These are phyloP conservation scores for Hystrix brachyura DNA, from an alignment of 2,113 vertebrate genomes.

Conservation along the genomic window DNA sequence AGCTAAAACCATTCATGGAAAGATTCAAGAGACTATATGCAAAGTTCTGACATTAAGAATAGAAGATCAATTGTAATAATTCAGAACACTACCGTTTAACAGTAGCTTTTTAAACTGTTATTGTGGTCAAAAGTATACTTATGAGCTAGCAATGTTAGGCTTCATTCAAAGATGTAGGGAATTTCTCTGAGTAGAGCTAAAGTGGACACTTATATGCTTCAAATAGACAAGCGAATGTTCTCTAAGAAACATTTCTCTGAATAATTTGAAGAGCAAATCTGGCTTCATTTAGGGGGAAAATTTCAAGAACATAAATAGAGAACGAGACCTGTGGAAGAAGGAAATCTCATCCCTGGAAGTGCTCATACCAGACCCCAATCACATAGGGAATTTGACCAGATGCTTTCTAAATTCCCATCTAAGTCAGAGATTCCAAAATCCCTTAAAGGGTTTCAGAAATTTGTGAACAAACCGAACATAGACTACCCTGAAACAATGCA, in stretches of 20 bases:
- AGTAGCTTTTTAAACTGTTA: background rate
- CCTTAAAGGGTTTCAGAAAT: background rate
- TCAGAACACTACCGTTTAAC: background rate
- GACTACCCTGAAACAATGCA: background rate
- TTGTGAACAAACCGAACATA: conserved; percentile 16
- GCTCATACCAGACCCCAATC: background rate
- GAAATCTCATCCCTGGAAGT: background rate
- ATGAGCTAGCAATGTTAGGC: background rate
- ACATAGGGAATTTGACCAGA: background rate
- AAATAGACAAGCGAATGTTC: background rate
- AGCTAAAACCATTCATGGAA: background rate
- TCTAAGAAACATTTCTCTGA: background rate
- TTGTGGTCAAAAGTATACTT: background rate
- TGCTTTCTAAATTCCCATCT: background rate
- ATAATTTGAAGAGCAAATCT: background rate
- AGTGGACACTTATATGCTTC: background rate
- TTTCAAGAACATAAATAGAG: background rate
- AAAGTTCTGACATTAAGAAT: background rate
- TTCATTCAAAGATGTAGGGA: background rate
- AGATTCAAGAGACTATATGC: background rate
- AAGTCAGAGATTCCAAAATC: background rate
- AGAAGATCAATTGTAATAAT: background rate
- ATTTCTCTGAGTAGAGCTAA: conserved; percentile 19
- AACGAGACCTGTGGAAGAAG: background rate
- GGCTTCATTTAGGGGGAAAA: background rate